Evolutionary conservation across 2,888 invertebrate genomes (phyloP).

Genomic region (Dicycla oo): DNA sequence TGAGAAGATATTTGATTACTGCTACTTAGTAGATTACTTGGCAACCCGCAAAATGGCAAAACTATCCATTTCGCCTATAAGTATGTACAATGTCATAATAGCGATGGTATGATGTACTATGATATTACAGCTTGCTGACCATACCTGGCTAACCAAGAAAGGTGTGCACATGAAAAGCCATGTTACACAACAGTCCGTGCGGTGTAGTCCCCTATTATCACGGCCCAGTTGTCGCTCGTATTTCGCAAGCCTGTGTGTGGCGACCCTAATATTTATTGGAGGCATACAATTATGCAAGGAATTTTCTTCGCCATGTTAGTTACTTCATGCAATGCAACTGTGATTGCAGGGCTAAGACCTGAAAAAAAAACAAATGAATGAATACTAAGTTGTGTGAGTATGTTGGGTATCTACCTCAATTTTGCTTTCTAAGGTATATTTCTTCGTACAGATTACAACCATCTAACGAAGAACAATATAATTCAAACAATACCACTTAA

Average conservation of each 20-base stretch:
- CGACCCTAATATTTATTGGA: constrained; percentile 67
- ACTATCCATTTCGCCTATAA: neutral
- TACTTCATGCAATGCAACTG: constrained; percentile 37
- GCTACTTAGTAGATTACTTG: neutral
- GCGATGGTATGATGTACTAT: constrained; percentile 2
- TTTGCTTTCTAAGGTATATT: neutral
- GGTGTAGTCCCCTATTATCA: constrained; percentile 81
- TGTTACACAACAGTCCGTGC: constrained; percentile 73
- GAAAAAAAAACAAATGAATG: neutral
- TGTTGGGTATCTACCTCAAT: neutral
- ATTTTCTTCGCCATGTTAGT: constrained; percentile 41
- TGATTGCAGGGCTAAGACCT: constrained; percentile 10
- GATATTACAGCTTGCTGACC: constrained; percentile 31
- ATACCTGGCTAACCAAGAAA: constrained; percentile 38
- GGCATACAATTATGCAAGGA: constrained; percentile 64
- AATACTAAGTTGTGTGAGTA: neutral
- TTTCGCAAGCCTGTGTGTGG: constrained; percentile 80
- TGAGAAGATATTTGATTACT: constrained; percentile 31
- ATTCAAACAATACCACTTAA: constrained; percentile 8
- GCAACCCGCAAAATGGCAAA: no score
- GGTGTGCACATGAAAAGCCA: constrained; percentile 52
- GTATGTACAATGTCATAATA: constrained; percentile 7
- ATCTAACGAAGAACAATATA: neutral
- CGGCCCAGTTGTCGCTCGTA: constrained; percentile 82
- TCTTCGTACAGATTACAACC: constrained; percentile 1